These are phyloP conservation scores for Gila orcuttii DNA, from an alignment of 2,113 vertebrate genomes.

Conservation along the genomic window DNA sequence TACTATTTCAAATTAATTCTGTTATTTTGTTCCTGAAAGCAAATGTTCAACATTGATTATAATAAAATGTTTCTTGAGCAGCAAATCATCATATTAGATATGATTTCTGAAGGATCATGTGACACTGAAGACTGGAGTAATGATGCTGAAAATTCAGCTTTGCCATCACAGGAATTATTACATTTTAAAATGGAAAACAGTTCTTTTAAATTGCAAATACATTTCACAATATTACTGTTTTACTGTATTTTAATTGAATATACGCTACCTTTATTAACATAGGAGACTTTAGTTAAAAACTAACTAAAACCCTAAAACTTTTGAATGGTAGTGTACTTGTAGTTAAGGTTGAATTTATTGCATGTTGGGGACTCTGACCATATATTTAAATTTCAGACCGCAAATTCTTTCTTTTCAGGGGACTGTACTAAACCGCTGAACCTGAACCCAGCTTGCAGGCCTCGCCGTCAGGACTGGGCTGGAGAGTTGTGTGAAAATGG, in stretches of 20 bases:
- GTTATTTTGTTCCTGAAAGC: not conserved
- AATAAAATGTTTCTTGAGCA: not conserved
- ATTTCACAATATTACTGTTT: not conserved
- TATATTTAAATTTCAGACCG: not conserved
- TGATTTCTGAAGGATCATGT: not conserved
- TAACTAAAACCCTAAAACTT: no score
- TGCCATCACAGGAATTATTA: no score
- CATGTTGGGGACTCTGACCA: not conserved
- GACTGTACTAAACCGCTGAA: conserved; percentile 79
- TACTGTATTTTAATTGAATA: not conserved
- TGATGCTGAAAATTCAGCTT: not conserved
- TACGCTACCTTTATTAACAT: not conserved
- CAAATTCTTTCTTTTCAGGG: conserved; percentile 34
- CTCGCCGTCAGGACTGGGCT: conserved; percentile 90
- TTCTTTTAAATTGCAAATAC: not conserved
- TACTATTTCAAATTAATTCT: no score
- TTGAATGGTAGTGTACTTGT: no score
- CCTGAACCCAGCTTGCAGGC: conserved; percentile 81
- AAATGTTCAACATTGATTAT: not conserved
- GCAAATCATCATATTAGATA: not conserved
- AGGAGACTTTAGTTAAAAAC: not conserved
- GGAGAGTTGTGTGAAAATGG: conserved; percentile 96
- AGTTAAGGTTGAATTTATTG: not conserved
- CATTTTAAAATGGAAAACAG: not conserved
- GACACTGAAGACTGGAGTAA: not conserved